Conservation (phyloP, 2,113 vertebrate species). For the Murina feae region DNA sequence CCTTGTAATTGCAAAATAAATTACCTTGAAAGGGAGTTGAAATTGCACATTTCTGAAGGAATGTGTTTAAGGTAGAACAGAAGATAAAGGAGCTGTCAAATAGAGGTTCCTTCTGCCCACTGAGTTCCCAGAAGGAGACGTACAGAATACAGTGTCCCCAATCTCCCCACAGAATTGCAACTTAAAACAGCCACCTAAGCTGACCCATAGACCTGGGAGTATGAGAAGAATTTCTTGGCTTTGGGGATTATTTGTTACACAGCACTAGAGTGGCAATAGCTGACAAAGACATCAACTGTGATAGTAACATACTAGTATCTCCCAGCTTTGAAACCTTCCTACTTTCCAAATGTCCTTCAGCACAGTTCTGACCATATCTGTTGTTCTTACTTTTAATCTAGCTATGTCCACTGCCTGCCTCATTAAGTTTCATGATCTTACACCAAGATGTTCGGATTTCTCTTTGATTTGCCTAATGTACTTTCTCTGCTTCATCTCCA, state of each 20-base stretch:
- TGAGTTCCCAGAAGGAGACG: not conserved
- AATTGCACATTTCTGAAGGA: not conserved
- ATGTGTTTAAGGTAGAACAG: not conserved
- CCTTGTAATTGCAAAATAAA: conserved; percentile 3
- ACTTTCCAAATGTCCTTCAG: not conserved
- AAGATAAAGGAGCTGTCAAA: not conserved
- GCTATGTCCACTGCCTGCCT: not conserved
- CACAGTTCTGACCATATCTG: not conserved
- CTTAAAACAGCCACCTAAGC: not conserved
- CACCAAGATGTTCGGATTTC: not conserved
- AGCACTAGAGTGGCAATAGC: not conserved
- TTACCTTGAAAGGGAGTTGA: not conserved
- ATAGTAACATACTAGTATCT: not conserved
- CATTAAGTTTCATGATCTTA: not conserved
- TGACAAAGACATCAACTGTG: not conserved
- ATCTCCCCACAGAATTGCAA: not conserved
- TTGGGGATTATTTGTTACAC: not conserved
- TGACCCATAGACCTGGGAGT: not conserved
- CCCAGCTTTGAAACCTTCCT: not conserved
- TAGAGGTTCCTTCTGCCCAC: not conserved
- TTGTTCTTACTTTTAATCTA: not conserved
- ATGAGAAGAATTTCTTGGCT: not conserved
- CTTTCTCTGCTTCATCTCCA: not conserved
- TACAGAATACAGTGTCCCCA: not conserved
- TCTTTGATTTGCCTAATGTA: not conserved